Conservation (phyloP, 2,113 vertebrate genomes). For the Zosterops borbonicus region DNA sequence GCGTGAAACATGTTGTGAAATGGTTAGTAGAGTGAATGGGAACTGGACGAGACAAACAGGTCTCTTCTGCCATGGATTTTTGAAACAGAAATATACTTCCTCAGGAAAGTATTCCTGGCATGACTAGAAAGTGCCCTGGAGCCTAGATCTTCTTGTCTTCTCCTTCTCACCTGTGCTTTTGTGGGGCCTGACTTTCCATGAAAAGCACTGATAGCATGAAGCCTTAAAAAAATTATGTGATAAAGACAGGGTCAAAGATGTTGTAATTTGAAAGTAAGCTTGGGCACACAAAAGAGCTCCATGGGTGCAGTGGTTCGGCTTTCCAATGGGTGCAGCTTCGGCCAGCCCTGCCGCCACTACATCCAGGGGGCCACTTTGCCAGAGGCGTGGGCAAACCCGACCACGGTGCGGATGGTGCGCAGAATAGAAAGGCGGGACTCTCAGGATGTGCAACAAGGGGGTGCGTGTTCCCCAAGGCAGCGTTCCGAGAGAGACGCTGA, state of each 20-base stretch:
- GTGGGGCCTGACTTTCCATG: neutral
- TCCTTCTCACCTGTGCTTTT: neutral
- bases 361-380: too few species aligned
- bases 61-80: neutral
- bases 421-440: too few species aligned
- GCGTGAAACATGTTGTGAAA: neutral
- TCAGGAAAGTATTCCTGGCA: neutral
- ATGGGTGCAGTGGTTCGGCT: too few species aligned
- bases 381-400: too few species aligned
- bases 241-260: neutral
- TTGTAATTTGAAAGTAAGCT: neutral
- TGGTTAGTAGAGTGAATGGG: neutral
- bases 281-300: neutral
- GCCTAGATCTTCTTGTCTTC: neutral
- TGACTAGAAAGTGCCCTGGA: neutral
- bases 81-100: neutral
- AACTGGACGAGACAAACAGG: neutral
- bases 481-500: too few species aligned
- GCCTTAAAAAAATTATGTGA: fast-evolving
- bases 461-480: too few species aligned
- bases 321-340: too few species aligned
- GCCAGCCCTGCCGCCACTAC: too few species aligned
- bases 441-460: too few species aligned
- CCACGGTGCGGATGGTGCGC: too few species aligned
- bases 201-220: neutral